Percentiles rank a stretch among this genome's conserved stretches.
Evolutionary conservation across 2,888 invertebrate species (phyloP).

Genomic region (Torymus auratus): DNA sequence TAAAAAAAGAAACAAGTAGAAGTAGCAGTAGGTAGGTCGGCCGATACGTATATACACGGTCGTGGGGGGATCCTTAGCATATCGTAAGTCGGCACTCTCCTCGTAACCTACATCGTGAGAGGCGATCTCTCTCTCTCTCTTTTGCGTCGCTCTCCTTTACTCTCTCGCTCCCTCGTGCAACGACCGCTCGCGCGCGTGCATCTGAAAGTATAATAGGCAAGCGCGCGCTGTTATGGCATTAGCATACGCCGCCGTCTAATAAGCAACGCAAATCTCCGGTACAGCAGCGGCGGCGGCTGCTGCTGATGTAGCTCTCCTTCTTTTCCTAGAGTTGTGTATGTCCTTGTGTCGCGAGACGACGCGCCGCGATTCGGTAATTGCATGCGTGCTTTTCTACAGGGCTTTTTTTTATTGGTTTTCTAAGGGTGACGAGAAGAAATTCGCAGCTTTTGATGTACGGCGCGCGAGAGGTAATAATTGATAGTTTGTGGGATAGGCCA

Average conservation of each 20-base stretch:
- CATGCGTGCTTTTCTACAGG: no score
- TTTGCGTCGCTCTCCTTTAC: not conserved
- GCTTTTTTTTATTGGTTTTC: no score
- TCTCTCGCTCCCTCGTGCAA: slow-evolving; percentile 46
- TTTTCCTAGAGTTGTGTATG: not conserved
- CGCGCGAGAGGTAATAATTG: no score
- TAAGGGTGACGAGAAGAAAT: no score
- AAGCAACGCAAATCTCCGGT: slow-evolving; percentile 69
- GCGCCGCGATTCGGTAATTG: no score
- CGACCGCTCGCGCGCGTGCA: slow-evolving; percentile 59
- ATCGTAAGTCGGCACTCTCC: slow-evolving; percentile 55
- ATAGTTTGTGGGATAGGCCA: no score
- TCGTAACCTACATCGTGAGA: slow-evolving; percentile 62
- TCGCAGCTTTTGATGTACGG: no score
- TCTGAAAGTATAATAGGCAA: slow-evolving; percentile 69
- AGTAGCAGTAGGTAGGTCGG: slow-evolving; percentile 8
- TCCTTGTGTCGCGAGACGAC: no score
- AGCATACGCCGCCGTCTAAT: slow-evolving; percentile 69
- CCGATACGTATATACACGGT: not conserved
- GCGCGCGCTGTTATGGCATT: slow-evolving; percentile 63
- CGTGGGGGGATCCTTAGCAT: slow-evolving; percentile 28
- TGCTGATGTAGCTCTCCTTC: no score
- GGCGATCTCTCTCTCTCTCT: slow-evolving; percentile 58
- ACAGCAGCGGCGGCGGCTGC: not conserved
- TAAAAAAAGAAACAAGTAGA: not conserved